phyloP scores from a whole-genome alignment of 2,888 invertebrate genomes.

The Trachelus iudaicus region DNA sequence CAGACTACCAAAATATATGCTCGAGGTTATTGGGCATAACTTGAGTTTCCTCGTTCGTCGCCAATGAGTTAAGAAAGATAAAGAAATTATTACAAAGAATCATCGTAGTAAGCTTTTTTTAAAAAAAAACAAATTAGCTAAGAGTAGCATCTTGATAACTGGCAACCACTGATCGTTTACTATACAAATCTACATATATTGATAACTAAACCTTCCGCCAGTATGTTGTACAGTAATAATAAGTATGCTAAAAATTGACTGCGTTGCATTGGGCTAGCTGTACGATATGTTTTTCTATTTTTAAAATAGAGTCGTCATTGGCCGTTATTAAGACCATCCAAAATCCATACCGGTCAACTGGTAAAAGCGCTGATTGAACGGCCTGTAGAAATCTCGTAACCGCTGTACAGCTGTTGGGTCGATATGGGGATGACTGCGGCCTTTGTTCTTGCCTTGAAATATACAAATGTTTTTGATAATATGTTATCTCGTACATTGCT shows the following conservation, averaged over 20 bases:
- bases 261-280: constrained; percentile 24
- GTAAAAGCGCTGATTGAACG: constrained; percentile 88
- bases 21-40: not conserved
- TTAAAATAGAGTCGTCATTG: not conserved
- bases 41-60: not conserved
- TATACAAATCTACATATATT: not conserved
- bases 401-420: constrained; percentile 77
- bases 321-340: constrained; percentile 75
- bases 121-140: not conserved
- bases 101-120: not conserved
- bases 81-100: not conserved
- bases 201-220: not conserved
- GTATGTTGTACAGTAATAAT: not conserved
- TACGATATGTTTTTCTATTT: constrained; percentile 44
- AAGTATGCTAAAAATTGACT: constrained; percentile 36
- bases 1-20: not conserved
- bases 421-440: constrained; percentile 87
- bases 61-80: not conserved
- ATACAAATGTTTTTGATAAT: not conserved
- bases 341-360: constrained; percentile 88
- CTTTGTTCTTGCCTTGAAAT: constrained; percentile 78
- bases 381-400: constrained; percentile 84
- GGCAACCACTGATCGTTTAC: not conserved
- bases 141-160: not conserved
- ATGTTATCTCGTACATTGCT: not conserved